Percentiles rank a stretch among this genome's conserved stretches.
These are phyloP conservation scores for Ceyx cyanopectus DNA, from an alignment of 2,113 vertebrate species.

Conservation along the genomic window DNA sequence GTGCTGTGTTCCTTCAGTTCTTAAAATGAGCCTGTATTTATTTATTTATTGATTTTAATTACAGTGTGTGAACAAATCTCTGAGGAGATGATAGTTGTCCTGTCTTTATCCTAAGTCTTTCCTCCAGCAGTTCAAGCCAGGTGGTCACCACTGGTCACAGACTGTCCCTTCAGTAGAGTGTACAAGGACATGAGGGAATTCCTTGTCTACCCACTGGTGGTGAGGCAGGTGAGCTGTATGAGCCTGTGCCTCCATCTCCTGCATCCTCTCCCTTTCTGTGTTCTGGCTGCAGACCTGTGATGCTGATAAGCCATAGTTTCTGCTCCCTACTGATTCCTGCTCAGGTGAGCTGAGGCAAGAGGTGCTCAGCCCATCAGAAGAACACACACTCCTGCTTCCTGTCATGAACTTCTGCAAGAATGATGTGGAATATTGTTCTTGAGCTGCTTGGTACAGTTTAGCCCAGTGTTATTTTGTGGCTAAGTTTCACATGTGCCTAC, in stretches of 20 bases:
- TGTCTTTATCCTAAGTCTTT: neutral
- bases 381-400: neutral
- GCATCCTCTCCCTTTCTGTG: neutral
- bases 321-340: neutral
- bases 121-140: neutral
- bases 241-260: neutral
- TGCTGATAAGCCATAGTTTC: neutral
- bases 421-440: neutral
- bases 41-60: neutral
- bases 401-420: neutral
- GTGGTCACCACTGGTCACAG: neutral
- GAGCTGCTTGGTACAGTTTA: neutral
- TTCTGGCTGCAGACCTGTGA: neutral
- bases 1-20: neutral
- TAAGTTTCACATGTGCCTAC: neutral
- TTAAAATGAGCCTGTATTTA: neutral
- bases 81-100: neutral
- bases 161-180: neutral
- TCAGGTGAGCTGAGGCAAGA: neutral
- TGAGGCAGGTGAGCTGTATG: neutral
- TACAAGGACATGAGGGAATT: neutral
- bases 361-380: neutral
- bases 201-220: neutral
- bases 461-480: neutral
- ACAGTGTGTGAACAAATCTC: neutral